Evolutionary conservation across 2,113 vertebrate genomes (phyloP).

Genomic region (Cyanoliseus patagonus): DNA sequence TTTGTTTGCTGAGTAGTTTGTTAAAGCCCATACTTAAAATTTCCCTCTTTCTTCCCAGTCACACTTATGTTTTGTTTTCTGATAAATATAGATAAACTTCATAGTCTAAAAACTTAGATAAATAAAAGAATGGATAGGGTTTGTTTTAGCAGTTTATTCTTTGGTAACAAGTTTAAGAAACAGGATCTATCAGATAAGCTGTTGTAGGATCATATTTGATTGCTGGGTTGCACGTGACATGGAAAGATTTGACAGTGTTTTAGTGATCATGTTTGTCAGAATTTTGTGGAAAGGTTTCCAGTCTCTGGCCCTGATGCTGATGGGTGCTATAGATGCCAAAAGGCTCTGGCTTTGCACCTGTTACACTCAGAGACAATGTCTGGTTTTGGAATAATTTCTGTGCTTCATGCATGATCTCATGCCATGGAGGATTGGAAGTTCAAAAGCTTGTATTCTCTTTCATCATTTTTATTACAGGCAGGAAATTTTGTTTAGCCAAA

Average conservation of each 20-base stretch:
- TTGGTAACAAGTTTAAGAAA: not conserved
- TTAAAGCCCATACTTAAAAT: not conserved
- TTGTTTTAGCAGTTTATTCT: not conserved
- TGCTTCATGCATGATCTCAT: not conserved
- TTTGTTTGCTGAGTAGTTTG: not conserved
- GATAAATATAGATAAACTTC: not conserved
- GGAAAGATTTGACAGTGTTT: not conserved
- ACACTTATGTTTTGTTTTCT: not conserved
- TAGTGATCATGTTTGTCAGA: not conserved
- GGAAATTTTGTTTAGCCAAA: not conserved
- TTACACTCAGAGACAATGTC: not conserved
- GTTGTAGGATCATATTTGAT: not conserved
- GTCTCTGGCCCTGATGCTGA: accelerated
- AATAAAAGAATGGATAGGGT: not conserved
- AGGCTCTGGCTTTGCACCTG: not conserved
- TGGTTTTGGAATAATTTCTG: slow-evolving; percentile 19
- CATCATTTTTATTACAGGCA: not conserved
- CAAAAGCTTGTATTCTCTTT: not conserved
- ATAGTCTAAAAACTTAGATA: not conserved
- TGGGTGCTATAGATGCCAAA: not conserved
- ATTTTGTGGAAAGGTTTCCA: not conserved
- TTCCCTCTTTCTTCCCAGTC: not conserved
- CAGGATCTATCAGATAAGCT: not conserved
- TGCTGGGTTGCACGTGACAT: not conserved
- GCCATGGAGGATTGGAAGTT: not conserved